phyloP scores from a whole-genome alignment of 2,797 vertebrate species.

The Crenichthys baileyi region DNA sequence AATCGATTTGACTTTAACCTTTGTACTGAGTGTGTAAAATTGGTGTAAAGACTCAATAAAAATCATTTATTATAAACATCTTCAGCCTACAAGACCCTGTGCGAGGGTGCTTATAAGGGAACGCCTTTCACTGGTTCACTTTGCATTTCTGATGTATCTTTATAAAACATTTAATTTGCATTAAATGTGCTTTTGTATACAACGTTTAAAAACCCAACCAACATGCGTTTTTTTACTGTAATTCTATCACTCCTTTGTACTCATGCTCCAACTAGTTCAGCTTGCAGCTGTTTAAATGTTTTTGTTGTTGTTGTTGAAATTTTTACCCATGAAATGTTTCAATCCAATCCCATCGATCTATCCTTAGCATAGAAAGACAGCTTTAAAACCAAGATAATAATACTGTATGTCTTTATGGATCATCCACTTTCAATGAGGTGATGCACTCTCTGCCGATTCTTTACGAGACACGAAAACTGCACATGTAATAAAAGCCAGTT shows the following conservation, averaged over 20 bases:
- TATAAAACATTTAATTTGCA: background rate
- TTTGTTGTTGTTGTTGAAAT: background rate
- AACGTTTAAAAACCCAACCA: background rate
- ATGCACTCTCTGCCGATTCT: conserved; percentile 65
- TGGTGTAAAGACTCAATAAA: background rate
- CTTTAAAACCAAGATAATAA: conserved; percentile 74
- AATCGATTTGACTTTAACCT: background rate
- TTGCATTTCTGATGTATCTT: background rate
- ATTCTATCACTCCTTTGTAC: background rate
- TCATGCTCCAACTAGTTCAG: background rate
- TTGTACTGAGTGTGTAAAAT: background rate
- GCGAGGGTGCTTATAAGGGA: background rate
- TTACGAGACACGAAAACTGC: conserved; percentile 81
- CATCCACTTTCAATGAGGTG: conserved; percentile 78
- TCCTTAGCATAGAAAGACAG: conserved; percentile 54
- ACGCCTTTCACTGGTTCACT: background rate
- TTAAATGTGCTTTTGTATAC: background rate
- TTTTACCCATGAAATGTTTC: conserved; percentile 35
- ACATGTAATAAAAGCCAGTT: conserved; percentile 87
- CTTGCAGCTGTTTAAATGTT: background rate
- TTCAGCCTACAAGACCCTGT: background rate
- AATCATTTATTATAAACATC: background rate
- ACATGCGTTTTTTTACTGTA: background rate
- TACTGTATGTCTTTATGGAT: conserved; percentile 71
- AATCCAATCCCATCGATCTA: conserved; percentile 40